Conservation (phyloP, 2,797 vertebrate species). For the Stomatorhinus walkeri region DNA sequence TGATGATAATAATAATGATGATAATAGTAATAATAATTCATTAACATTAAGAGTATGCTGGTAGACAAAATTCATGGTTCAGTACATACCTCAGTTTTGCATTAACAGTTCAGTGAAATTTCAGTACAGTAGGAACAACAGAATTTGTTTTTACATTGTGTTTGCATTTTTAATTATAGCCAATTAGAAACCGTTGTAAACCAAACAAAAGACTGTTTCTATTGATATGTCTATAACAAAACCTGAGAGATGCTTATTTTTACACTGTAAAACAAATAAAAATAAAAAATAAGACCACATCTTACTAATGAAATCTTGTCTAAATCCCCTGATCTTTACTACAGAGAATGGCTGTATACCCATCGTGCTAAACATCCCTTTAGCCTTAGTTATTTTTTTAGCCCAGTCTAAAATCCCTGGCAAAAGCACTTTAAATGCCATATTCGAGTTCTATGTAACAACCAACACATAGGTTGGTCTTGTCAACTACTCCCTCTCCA, state of each 20-base stretch:
- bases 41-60: background rate
- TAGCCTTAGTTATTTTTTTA: background rate
- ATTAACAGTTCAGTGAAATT: background rate
- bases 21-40: background rate
- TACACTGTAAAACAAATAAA: background rate
- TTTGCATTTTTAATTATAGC: too few relatives aligned
- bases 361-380: background rate
- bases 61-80: background rate
- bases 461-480: background rate
- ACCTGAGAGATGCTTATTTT: background rate
- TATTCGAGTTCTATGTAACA: background rate
- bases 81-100: background rate
- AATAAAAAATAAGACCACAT: background rate
- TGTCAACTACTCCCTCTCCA: background rate
- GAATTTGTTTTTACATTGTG: background rate
- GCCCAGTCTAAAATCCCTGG: background rate
- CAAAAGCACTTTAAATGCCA: background rate
- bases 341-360: background rate
- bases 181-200: background rate
- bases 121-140: background rate
- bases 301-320: background rate
- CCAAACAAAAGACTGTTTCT: background rate
- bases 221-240: background rate
- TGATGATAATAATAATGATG: too few relatives aligned
- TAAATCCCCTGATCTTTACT: background rate